Conservation (phyloP, 2,888 invertebrate species). For the Drosophila falleni region DNA sequence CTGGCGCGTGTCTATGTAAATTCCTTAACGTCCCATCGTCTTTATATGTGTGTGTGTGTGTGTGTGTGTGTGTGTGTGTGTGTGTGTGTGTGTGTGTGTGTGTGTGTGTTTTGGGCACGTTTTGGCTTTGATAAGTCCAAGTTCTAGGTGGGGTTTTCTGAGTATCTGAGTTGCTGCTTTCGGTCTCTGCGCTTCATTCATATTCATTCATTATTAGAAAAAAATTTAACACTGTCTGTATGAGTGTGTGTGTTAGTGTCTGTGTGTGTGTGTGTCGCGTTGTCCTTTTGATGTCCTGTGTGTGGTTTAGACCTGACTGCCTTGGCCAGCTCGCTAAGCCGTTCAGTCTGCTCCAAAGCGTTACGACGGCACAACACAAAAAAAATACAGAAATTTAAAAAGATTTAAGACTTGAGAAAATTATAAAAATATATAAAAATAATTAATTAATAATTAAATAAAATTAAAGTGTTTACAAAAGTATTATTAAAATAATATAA, state of each 20-base stretch:
- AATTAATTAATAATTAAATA: too few species aligned
- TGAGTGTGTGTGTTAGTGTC: constrained; percentile 46
- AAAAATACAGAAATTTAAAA: constrained; percentile 5
- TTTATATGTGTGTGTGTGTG: constrained; percentile 33
- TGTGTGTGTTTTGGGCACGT: constrained; percentile 72
- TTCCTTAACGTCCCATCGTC: constrained; percentile 50
- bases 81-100: constrained; percentile 30
- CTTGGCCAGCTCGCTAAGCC: constrained; percentile 66
- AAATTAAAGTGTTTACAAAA: constrained; percentile 8
- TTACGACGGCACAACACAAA: constrained; percentile 56
- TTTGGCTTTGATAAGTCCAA: constrained; percentile 75
- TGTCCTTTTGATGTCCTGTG: constrained; percentile 68
- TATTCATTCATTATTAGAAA: constrained; percentile 84
- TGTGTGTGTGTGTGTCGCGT: constrained; percentile 47
- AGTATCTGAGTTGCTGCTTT: constrained; percentile 43
- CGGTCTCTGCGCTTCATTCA: constrained; percentile 71
- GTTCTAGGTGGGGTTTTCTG: constrained; percentile 56
- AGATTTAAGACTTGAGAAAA: constrained; percentile 14
- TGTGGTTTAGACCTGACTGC: constrained; percentile 42
- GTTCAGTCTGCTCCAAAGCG: constrained; percentile 83
- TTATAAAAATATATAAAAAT: background rate
- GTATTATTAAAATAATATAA: constrained; percentile 6
- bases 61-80: constrained; percentile 36
- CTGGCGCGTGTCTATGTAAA: constrained; percentile 68
- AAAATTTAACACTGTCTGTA: constrained; percentile 61